Percentiles rank a stretch among this genome's conserved stretches.
These are phyloP conservation scores for Slavum lentiscoides DNA, from an alignment of 2,888 invertebrate genomes.

Conservation along the genomic window DNA sequence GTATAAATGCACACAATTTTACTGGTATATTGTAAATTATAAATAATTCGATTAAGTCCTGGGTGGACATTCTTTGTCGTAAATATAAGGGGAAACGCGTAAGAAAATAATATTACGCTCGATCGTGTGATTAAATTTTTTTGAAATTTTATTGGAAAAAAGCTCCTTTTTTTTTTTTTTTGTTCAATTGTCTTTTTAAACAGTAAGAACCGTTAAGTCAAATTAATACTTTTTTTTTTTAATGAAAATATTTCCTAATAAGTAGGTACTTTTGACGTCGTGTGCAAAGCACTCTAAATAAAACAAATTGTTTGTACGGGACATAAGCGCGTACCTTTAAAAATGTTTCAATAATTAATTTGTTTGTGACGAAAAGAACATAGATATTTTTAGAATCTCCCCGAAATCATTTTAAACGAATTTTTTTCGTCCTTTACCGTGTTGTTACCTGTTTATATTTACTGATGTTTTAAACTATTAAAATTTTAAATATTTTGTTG, in stretches of 20 bases:
- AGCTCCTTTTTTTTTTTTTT: not conserved
- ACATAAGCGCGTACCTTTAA: too few species aligned
- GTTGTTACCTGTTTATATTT: not conserved
- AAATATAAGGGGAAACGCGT: not conserved
- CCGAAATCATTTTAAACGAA: not conserved
- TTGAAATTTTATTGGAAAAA: not conserved
- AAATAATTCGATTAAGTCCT: not conserved
- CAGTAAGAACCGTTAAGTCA: not conserved
- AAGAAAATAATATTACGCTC: not conserved
- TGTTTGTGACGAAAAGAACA: not conserved
- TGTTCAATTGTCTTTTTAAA: not conserved
- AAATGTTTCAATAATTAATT: not conserved
- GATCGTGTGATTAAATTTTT: not conserved
- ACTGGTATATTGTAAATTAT: slow-evolving; percentile 1
- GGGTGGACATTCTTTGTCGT: not conserved
- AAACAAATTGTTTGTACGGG: too few species aligned
- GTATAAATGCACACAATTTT: slow-evolving; percentile 13
- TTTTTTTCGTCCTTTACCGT: not conserved
- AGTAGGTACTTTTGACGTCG: too few species aligned
- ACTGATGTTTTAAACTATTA: too few species aligned
- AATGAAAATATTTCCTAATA: too few species aligned
- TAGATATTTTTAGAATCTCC: not conserved
- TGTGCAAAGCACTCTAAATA: too few species aligned
- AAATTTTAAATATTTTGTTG: too few species aligned
- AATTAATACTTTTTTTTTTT: too few species aligned